A percentile compares a stretch with the other conserved stretches of the same genome.
phyloP scores from a whole-genome alignment of 2,888 invertebrate genomes.

The Aspidapion aeneum region DNA sequence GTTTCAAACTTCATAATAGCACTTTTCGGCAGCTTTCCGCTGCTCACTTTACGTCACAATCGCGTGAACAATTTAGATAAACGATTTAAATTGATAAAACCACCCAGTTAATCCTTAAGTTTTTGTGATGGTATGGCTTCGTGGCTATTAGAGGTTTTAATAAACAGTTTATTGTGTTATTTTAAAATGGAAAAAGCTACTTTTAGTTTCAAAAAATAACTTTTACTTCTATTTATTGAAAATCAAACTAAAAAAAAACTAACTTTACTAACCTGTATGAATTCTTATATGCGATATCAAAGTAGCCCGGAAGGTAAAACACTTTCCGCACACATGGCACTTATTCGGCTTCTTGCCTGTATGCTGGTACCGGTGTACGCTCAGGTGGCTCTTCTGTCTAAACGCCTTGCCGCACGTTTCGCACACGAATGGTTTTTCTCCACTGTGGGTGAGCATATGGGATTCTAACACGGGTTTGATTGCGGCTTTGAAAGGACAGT shows the following conservation, averaged over 20 bases:
- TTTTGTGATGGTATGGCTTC: too few relatives aligned
- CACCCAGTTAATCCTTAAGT: too few relatives aligned
- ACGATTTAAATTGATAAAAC: too few relatives aligned
- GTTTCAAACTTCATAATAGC: too few relatives aligned
- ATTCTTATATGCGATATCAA: conserved; percentile 23
- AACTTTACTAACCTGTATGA: conserved; percentile 19
- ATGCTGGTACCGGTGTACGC: conserved; percentile 23
- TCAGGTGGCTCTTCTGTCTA: conserved; percentile 1
- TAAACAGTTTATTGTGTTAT: too few relatives aligned
- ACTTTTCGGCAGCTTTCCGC: too few relatives aligned
- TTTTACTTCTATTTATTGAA: too few relatives aligned
- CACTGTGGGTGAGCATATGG: neutral
- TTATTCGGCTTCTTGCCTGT: conserved; percentile 25
- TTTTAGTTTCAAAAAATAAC: too few relatives aligned
- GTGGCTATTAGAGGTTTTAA: too few relatives aligned
- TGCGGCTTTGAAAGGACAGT: neutral
- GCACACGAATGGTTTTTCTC: neutral
- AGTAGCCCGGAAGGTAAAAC: conserved; percentile 22
- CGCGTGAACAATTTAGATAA: too few relatives aligned
- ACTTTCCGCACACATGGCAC: conserved; percentile 22
- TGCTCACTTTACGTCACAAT: too few relatives aligned
- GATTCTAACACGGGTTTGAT: neutral
- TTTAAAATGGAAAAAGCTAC: too few relatives aligned
- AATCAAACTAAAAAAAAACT: neutral
- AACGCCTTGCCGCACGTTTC: conserved; percentile 1